phyloP scores from a whole-genome alignment of 2,888 invertebrate species.

The Theretra japonica region DNA sequence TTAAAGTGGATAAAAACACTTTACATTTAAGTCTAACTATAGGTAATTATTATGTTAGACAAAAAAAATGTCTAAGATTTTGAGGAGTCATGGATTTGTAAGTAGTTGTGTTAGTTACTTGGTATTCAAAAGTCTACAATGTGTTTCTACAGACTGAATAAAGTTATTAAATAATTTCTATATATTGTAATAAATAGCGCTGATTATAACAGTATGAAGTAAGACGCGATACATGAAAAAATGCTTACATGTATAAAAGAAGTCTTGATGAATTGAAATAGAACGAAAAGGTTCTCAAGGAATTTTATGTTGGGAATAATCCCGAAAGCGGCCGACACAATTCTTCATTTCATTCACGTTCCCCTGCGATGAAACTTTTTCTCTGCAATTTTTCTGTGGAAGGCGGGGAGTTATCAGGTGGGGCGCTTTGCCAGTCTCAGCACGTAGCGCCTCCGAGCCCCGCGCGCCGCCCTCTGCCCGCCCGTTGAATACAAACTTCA shows the following conservation, averaged over 20 bases:
- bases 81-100: no score
- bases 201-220: not conserved
- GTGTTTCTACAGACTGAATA: not conserved
- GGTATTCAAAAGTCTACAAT: not conserved
- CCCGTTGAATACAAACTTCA: slow-evolving; percentile 85
- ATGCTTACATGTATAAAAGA: slow-evolving; percentile 27
- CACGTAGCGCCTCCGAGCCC: slow-evolving; percentile 75
- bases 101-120: not conserved
- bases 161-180: not conserved
- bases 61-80: no score
- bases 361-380: slow-evolving; percentile 84
- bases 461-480: slow-evolving; percentile 67
- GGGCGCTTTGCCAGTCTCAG: slow-evolving; percentile 78
- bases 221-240: slow-evolving; percentile 10
- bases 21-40: not conserved
- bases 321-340: slow-evolving; percentile 81
- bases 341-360: slow-evolving; percentile 85
- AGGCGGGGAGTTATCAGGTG: slow-evolving; percentile 82
- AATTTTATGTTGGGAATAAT: slow-evolving; percentile 80
- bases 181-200: not conserved
- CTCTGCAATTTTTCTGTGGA: slow-evolving; percentile 84
- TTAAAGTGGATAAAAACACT: no score
- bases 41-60: no score
- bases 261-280: slow-evolving; percentile 74
- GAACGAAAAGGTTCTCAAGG: slow-evolving; percentile 77